These are phyloP conservation scores for Archilochus colubris DNA, from an alignment of 2,113 vertebrate genomes.

Conservation along the genomic window DNA sequence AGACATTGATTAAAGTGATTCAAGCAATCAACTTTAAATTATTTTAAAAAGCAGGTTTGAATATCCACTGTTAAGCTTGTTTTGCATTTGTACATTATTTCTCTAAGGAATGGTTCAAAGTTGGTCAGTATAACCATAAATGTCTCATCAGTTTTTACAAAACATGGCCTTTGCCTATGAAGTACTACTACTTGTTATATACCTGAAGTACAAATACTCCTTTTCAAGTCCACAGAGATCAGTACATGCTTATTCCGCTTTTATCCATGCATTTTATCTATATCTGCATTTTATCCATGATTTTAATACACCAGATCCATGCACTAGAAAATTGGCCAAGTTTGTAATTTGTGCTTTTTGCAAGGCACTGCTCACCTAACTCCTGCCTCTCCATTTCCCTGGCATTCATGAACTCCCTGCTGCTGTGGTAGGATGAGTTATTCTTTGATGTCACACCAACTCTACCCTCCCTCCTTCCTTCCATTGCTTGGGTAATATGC, in stretches of 20 bases:
- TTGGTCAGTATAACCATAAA: neutral
- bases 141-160: neutral
- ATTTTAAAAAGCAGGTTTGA: neutral
- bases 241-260: neutral
- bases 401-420: neutral
- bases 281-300: no score
- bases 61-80: neutral
- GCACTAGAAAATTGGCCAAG: neutral
- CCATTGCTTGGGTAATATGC: accelerated
- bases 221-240: neutral
- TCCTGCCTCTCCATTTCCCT: neutral
- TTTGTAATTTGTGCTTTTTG: neutral
- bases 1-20: neutral
- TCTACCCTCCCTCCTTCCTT: neutral
- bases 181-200: neutral
- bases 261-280: no score
- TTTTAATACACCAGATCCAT: neutral
- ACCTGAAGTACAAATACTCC: neutral
- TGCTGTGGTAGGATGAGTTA: neutral
- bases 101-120: neutral
- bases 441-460: neutral
- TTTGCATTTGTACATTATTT: neutral
- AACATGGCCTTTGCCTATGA: neutral
- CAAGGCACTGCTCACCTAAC: neutral
- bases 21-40: neutral